These are phyloP conservation scores for Ctenopoma kingsleyae DNA, from an alignment of 2,797 vertebrate species.

Conservation along the genomic window DNA sequence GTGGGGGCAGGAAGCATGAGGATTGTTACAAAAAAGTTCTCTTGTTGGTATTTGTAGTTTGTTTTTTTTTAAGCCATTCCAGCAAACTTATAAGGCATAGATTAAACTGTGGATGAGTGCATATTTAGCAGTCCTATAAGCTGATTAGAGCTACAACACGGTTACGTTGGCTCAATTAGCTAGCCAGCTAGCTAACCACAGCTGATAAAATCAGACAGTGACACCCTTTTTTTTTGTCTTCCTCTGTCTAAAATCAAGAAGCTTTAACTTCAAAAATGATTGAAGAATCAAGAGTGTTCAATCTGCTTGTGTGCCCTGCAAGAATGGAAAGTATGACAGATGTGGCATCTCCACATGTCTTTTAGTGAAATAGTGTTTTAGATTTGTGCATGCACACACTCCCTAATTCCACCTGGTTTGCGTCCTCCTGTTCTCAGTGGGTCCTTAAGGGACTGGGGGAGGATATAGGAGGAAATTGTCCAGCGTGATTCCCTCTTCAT, in stretches of 20 bases:
- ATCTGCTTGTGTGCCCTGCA: not conserved
- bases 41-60: not conserved
- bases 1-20: constrained; percentile 8
- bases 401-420: constrained; percentile 45
- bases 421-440: constrained; percentile 55
- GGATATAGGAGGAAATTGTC: constrained; percentile 81
- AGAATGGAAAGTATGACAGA: not conserved
- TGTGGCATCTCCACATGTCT: constrained; percentile 1
- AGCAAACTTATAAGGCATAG: not conserved
- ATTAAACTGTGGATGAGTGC: too few relatives aligned
- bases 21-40: constrained; percentile 17
- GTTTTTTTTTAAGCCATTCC: not conserved
- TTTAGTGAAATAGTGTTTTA: constrained; percentile 11
- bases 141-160: too few relatives aligned
- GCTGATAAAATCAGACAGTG: not conserved
- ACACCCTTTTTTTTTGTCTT: too few relatives aligned
- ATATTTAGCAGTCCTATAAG: too few relatives aligned
- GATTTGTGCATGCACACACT: constrained; percentile 6
- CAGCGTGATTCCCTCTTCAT: constrained; percentile 74
- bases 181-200: not conserved
- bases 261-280: too few relatives aligned
- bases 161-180: not conserved
- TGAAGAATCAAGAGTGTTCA: not conserved
- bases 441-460: constrained; percentile 44
- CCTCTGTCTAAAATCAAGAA: too few relatives aligned